Base-by-base conservation (phyloP, 92 coral and sea anemone species). In the Phenganax stokvisi region DNA sequence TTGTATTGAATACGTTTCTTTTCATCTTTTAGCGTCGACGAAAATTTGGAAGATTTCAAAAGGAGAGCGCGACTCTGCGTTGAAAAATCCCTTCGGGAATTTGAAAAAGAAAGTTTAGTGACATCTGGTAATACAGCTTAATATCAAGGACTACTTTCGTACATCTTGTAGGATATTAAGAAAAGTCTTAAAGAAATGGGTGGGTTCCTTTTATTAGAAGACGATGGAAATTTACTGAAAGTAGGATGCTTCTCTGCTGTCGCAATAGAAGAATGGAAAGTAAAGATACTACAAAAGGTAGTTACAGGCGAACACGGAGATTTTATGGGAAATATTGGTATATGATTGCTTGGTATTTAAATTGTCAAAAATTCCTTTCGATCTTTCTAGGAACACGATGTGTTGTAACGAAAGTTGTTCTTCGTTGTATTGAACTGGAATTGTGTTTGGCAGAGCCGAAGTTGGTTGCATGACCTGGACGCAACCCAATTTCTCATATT, bases 171-270 rank as follows among this genome's bases (percentile, higher is more conserved):
- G 30, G 57, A 10, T 28, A 76, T 84, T 61, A 20, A 20, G 25
- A 20, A 20, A 20, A 37, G 47, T 37, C 47, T 37, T 5, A 37
- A 37, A 37, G 47, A 37, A 37, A 37, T 37, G 47, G 47, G n/a
- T 56, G 10, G 37, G 11, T 25, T 37, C 17, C 52, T 65, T 58
- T 74, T 71, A 16, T 15, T 70, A 93, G 97, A 87, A 64, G 97
- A 93, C 47, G 97, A 91, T 77, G 97, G 97, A 55, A 93, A 93
- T 81, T 77, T 87, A 52, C 86, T 93, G 0, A 86, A 81, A 67
- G 69, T 65, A 9, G n/a, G 69, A 17, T 44, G 44, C 9, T 53
- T 79, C 65, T 53, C 72, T 17, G 56, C 52, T 20, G 17, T 68
- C 61, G 57, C 68, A 15, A 11, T 79, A 15, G 68, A 65, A 10